Evolutionary conservation across 1,140 invertebrate species (phyloP).

Genomic region (Drosophila biarmipes): DNA sequence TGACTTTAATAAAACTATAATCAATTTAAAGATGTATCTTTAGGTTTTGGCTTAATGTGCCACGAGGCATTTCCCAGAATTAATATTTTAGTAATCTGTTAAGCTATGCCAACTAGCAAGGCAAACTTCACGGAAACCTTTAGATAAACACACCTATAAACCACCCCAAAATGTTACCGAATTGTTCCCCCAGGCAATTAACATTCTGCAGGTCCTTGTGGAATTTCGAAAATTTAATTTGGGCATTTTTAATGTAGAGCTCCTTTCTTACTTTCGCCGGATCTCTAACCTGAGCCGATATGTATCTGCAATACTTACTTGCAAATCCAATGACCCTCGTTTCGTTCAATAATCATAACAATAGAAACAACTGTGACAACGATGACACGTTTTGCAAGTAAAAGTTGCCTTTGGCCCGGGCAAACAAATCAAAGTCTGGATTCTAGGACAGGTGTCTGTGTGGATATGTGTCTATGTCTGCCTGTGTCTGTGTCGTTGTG

Average conservation of each 20-base stretch:
- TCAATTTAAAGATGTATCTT: not conserved
- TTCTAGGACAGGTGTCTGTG: conserved; percentile 46
- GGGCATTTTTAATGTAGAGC: conserved; percentile 8
- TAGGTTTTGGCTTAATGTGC: not conserved
- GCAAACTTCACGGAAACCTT: not conserved
- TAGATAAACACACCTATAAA: not conserved
- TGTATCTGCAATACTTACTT: not conserved
- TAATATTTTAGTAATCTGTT: conserved; percentile 19
- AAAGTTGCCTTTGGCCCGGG: conserved; percentile 53
- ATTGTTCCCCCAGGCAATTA: conserved; percentile 12
- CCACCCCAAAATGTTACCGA: not conserved
- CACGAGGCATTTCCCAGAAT: not conserved
- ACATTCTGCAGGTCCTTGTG: not conserved
- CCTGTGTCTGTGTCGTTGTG: not conserved
- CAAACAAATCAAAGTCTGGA: conserved; percentile 54
- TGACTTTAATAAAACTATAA: too few relatives aligned
- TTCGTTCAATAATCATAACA: conserved; percentile 8
- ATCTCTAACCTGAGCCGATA: too few relatives aligned
- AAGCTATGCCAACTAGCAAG: conserved; percentile 1
- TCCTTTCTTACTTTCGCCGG: not conserved
- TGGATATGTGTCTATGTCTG: conserved; percentile 12
- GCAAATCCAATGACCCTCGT: not conserved
- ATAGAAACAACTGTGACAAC: conserved; percentile 8
- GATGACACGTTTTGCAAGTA: conserved; percentile 50
- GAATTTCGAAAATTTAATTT: conserved; percentile 22